Conservation (phyloP, 2,797 vertebrate genomes). For the Tenualosa thibaudeaui region DNA sequence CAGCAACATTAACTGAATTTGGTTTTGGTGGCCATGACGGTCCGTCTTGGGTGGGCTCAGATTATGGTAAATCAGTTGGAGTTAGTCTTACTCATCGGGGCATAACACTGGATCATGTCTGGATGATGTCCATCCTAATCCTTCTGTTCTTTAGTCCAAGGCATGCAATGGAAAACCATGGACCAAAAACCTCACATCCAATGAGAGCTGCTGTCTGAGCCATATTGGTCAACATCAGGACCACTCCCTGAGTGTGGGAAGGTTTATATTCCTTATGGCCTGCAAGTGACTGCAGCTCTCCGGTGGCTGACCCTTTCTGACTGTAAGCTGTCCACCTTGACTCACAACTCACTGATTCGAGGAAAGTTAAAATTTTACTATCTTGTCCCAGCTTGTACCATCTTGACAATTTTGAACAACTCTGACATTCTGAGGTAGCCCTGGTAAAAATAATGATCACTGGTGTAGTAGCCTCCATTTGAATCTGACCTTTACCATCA, state of each 20-base stretch:
- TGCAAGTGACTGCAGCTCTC: not conserved
- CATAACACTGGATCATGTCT: not conserved
- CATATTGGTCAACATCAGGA: conserved; percentile 25
- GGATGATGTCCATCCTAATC: conserved; percentile 12
- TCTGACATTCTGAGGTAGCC: not conserved
- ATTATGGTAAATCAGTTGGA: not conserved
- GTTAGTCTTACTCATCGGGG: not conserved
- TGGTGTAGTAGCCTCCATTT: not conserved
- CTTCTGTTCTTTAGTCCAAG: not conserved
- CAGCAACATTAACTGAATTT: not conserved
- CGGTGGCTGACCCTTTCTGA: not conserved
- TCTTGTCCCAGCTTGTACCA: not conserved
- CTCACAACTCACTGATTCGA: not conserved
- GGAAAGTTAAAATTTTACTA: not conserved
- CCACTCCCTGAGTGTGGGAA: conserved; percentile 9
- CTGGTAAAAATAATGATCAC: conserved; percentile 6
- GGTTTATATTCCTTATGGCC: conserved; percentile 15
- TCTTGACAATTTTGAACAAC: too few species aligned
- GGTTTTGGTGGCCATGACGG: not conserved
- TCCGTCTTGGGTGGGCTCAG: not conserved
- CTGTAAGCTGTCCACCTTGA: not conserved
- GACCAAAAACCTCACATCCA: conserved; percentile 21
- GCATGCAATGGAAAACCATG: conserved; percentile 1
- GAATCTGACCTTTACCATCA: not conserved
- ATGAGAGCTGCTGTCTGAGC: conserved; percentile 27